phyloP scores from a whole-genome alignment of 2,797 vertebrate genomes.

The Merluccius polli region DNA sequence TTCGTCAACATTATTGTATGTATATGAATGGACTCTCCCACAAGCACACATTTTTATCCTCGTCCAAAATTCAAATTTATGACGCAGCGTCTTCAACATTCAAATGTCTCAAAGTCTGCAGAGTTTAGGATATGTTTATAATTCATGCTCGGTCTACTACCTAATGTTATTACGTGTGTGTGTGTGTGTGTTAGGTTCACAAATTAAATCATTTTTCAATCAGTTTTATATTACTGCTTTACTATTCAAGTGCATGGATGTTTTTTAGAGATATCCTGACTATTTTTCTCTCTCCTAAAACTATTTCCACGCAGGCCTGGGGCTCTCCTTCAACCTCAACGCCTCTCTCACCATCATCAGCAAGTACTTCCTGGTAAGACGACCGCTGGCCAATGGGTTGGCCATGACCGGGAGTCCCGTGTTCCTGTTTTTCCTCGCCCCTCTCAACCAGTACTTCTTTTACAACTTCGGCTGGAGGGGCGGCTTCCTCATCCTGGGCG shows the following conservation, averaged over 20 bases:
- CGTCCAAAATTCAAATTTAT: too few relatives aligned
- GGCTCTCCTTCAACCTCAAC: slow-evolving; percentile 83
- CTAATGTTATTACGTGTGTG: too few relatives aligned
- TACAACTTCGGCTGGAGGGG: slow-evolving; percentile 80
- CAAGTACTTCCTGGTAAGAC: slow-evolving; percentile 78
- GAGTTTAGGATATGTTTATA: neutral
- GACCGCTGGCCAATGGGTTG: slow-evolving; percentile 78
- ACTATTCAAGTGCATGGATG: neutral
- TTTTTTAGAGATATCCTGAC: slow-evolving; percentile 15
- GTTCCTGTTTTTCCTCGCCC: slow-evolving; percentile 76
- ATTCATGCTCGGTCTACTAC: neutral
- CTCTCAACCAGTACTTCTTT: slow-evolving; percentile 76
- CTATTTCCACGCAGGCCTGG: slow-evolving; percentile 69
- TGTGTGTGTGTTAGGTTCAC: too few relatives aligned
- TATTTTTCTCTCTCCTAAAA: slow-evolving; percentile 19
- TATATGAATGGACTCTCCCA: neutral
- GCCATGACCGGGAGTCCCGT: slow-evolving; percentile 82
- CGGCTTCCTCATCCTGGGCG: slow-evolving; percentile 80
- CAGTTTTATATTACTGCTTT: neutral
- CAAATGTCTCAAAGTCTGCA: neutral
- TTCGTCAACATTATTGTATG: neutral
- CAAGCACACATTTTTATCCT: neutral
- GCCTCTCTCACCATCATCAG: slow-evolving; percentile 84
- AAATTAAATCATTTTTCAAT: too few relatives aligned
- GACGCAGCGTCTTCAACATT: too few relatives aligned